Percentiles rank a stretch among this genome's conserved stretches.
Conservation (phyloP, 1,140 invertebrate species). For the Arion vulgaris region DNA sequence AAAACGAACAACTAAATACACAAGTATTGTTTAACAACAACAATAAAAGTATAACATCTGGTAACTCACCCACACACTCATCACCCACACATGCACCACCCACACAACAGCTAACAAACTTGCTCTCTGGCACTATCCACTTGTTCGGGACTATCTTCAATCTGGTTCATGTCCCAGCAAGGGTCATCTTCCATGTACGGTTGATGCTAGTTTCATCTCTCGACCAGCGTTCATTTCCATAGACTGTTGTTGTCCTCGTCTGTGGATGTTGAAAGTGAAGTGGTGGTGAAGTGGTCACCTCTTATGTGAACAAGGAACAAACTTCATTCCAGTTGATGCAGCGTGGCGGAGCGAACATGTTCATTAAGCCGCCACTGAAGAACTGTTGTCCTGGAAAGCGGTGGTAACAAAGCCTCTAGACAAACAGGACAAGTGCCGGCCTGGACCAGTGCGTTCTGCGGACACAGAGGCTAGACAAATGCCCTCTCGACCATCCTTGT, state of each 20-base stretch:
- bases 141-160: background rate
- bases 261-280: slow-evolving; percentile 28
- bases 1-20: no score
- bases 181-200: no score
- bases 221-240: background rate
- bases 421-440: background rate
- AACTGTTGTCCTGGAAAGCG: background rate
- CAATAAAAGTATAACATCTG: no score
- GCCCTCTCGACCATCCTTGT: no score
- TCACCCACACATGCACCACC: no score
- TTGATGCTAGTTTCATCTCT: background rate
- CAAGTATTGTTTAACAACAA: no score
- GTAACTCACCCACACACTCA: no score
- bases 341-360: background rate
- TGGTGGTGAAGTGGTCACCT: slow-evolving; percentile 1
- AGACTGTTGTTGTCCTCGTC: slow-evolving; percentile 20
- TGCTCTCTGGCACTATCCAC: no score
- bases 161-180: background rate
- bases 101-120: no score
- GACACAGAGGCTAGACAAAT: background rate
- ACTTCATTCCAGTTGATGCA: background rate
- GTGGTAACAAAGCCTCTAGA: background rate
- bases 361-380: background rate
- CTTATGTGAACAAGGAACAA: background rate
- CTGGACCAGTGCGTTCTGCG: background rate